These are phyloP conservation scores for Podarcis cretensis DNA, from an alignment of 2,113 vertebrate species.

Conservation along the genomic window DNA sequence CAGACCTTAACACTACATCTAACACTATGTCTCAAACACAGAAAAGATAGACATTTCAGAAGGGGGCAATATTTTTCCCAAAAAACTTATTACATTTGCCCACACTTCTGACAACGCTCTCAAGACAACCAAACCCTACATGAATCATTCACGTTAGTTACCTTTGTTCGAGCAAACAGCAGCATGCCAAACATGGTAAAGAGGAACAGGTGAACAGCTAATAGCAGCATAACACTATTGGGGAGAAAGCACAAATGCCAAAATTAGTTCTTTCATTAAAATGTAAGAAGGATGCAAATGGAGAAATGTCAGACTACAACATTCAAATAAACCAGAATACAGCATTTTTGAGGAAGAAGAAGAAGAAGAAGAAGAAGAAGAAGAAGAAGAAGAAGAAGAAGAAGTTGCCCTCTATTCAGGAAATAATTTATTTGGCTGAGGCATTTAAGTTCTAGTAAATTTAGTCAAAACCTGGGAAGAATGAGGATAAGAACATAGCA, in stretches of 20 bases:
- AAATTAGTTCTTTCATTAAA: background rate
- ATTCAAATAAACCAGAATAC: background rate
- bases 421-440: background rate
- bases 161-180: slow-evolving; percentile 89
- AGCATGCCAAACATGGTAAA: slow-evolving; percentile 96
- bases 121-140: background rate
- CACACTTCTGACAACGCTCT: background rate
- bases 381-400: background rate
- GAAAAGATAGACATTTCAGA: background rate
- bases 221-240: slow-evolving; percentile 87
- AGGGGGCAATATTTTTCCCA: no score
- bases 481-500: background rate
- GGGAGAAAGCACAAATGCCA: slow-evolving; percentile 11
- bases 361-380: background rate
- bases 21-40: background rate
- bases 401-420: background rate
- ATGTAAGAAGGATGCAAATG: background rate
- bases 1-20: background rate
- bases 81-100: background rate
- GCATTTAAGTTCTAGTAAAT: background rate
- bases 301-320: background rate
- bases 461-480: background rate
- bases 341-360: no score
- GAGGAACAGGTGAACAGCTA: slow-evolving; percentile 89
- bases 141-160: slow-evolving; percentile 57